Conservation (phyloP, 2,888 invertebrate species). For the Cheilosia vulpina region DNA sequence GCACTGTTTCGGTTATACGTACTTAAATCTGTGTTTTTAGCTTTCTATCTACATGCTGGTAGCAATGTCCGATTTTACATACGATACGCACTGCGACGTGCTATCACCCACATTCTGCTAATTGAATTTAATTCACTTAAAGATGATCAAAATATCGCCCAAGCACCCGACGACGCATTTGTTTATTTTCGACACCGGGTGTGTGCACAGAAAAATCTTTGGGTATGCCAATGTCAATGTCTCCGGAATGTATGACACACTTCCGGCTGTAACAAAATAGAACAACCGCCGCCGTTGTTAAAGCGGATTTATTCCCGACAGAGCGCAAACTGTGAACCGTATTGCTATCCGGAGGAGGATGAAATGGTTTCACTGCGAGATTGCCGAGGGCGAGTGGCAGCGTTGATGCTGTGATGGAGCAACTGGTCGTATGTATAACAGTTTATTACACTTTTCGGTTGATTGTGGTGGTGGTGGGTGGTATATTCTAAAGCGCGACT, state of each 20-base stretch:
- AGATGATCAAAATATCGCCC: not conserved
- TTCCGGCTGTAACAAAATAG: conserved; percentile 17
- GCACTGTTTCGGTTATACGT: not conserved
- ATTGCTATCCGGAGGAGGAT: conserved; percentile 23
- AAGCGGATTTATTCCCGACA: not conserved
- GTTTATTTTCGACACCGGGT: conserved; percentile 7
- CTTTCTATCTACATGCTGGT: not conserved
- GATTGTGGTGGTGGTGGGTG: not conserved
- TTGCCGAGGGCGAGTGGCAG: conserved; percentile 10
- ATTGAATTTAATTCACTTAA: conserved; percentile 47
- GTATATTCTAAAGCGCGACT: not conserved
- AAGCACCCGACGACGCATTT: not conserved
- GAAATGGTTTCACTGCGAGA: conserved; percentile 18
- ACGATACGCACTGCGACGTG: not conserved
- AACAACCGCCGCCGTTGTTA: not conserved
- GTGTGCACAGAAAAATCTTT: conserved; percentile 18
- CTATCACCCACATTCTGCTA: conserved; percentile 22
- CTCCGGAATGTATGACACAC: conserved; percentile 11
- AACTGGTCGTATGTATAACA: conserved; percentile 49
- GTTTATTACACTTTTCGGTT: conserved; percentile 14
- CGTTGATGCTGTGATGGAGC: conserved; percentile 38
- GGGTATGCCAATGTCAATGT: conserved; percentile 19
- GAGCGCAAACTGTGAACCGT: conserved; percentile 21
- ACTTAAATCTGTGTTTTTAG: not conserved
- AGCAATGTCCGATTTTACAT: not conserved